A percentile compares a stretch with the other conserved stretches of the same genome.
Evolutionary conservation across 2,797 vertebrate genomes (phyloP).

Genomic region (Threskiornis aethiopicus): DNA sequence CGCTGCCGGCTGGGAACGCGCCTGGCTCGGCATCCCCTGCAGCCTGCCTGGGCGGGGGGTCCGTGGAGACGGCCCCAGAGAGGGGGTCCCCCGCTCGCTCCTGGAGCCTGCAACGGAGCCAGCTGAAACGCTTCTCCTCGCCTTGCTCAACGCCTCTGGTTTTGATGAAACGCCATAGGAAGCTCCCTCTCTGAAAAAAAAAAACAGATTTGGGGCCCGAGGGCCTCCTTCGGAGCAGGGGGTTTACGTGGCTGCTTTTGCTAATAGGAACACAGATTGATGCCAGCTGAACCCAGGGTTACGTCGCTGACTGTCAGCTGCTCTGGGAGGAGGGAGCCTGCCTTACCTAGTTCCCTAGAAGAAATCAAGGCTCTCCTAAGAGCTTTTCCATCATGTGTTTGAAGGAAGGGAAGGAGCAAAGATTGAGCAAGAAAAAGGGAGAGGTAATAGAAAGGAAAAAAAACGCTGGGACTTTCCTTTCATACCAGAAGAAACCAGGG

Average conservation of each 20-base stretch:
- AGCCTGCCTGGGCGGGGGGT: not conserved
- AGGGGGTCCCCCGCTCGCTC: not conserved
- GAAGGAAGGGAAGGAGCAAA: not conserved
- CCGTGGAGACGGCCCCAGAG: fast-evolving
- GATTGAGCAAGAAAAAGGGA: not conserved
- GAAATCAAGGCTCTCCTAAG: not conserved
- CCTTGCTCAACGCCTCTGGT: not conserved
- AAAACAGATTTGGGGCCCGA: not conserved
- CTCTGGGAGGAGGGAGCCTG: not conserved
- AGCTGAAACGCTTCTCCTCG: not conserved
- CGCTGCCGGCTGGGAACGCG: fast-evolving
- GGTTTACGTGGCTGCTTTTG: not conserved
- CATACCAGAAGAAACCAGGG: not conserved
- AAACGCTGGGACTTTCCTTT: not conserved
- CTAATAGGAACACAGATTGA: not conserved
- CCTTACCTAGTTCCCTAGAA: not conserved
- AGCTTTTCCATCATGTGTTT: not conserved
- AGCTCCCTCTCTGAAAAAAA: not conserved
- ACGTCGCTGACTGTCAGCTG: not conserved
- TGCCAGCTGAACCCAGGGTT: not conserved
- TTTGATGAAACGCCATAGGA: not conserved
- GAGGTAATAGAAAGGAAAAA: not conserved
- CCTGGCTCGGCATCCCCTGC: not conserved
- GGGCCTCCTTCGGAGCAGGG: not conserved
- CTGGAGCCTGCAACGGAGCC: not conserved